These are phyloP conservation scores for Parascotia fuliginaria DNA, from an alignment of 2,888 invertebrate genomes.

Conservation along the genomic window DNA sequence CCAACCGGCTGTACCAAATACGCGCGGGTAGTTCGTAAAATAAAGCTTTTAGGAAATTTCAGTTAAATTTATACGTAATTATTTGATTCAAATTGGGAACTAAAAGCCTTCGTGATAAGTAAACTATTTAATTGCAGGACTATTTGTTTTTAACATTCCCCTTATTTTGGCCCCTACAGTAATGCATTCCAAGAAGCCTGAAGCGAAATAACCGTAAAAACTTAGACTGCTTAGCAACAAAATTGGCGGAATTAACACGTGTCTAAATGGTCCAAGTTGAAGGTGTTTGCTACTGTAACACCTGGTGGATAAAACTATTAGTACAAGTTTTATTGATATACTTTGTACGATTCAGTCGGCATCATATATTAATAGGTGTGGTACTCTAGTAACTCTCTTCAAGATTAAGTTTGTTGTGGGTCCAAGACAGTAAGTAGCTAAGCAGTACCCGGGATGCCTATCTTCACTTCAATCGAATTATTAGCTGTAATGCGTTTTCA, in stretches of 20 bases:
- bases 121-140: not conserved
- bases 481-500: too few species aligned
- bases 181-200: slow-evolving; percentile 15
- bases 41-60: slow-evolving; percentile 1
- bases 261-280: not conserved
- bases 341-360: too few species aligned
- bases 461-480: too few species aligned
- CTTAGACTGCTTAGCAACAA: slow-evolving; percentile 22
- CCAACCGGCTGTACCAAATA: slow-evolving; percentile 4
- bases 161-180: slow-evolving; percentile 4
- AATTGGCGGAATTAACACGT: slow-evolving; percentile 13
- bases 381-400: too few species aligned
- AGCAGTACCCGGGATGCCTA: too few species aligned
- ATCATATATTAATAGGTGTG: too few species aligned
- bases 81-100: slow-evolving; percentile 3
- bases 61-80: slow-evolving; percentile 3
- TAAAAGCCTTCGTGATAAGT: not conserved
- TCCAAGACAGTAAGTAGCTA: too few species aligned
- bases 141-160: not conserved
- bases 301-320: not conserved
- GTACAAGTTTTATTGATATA: too few species aligned
- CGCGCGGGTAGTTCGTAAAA: slow-evolving; percentile 4
- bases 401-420: too few species aligned
- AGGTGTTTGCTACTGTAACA: not conserved
- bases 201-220: slow-evolving; percentile 35